Evolutionary conservation across 2,797 vertebrate species (phyloP), one percentile per base, ranked within the genome.

Genomic region (Micrastur ruficollis): DNA sequence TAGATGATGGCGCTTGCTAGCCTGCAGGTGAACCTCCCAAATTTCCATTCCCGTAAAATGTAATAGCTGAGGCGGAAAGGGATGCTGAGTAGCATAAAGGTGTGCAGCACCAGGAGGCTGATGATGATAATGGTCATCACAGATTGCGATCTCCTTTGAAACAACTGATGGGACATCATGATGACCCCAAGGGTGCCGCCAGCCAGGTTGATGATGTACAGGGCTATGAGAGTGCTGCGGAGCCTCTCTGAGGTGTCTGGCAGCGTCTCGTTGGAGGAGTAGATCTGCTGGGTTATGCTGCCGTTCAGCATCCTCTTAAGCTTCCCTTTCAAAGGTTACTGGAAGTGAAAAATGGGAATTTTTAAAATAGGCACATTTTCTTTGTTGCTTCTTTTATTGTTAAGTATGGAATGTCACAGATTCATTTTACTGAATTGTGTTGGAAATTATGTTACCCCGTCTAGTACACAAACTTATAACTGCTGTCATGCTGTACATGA

Each of bases 41-140:
- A 95, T 26, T 53, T 55, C 98, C 98, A 98, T 49, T 78, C 8
- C 10, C 1, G 8, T 52, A 73, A 26, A 46, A 95, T 40, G 34
- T 98, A 98, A 81, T 98, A 98, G 81, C 97, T 97, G 56, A 98
- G 96, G 34, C 97, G 97, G 83, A 98, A 98, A 3, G 98, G 98
- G n/a, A 98, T 96, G 11, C 97, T 98, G 58, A 98, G 52, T 7
- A 98, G 95, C 79, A 98, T 96, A 38, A 98, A 20, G 23, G 75
- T 56, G 42, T 98, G 98, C 22, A 98, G 79, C 29, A 97, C 93
- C 19, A 98, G 91, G 47, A 98, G 97, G 85, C 95, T 98, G 89
- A 91, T 71, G 71, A 98, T 81, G 4, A 98, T 96, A 0, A 74
- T 75, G 29, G 97, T 96, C 40, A 98, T 98, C 56, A 96, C 34